Evolutionary conservation across 1,140 invertebrate genomes (phyloP).

Genomic region (Saccostrea echinata): DNA sequence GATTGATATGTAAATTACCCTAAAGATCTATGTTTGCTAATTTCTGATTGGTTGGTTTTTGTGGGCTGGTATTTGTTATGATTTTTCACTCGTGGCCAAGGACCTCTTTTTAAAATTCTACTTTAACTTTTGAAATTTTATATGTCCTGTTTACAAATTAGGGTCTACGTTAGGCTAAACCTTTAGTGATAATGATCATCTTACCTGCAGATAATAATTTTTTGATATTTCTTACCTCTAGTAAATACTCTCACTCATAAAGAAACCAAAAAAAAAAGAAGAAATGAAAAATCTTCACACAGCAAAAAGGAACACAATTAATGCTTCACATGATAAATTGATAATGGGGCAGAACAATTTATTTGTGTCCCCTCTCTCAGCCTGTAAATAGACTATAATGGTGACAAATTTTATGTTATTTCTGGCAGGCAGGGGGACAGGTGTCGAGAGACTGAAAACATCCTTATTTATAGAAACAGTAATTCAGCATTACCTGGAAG

Average conservation of each 20-base stretch:
- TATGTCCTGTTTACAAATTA: constrained; percentile 14
- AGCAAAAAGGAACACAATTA: too few species aligned
- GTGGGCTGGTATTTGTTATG: constrained; percentile 17
- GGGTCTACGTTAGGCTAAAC: background rate
- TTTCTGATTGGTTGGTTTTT: background rate
- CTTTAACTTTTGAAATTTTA: background rate
- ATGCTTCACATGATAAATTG: background rate
- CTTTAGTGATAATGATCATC: background rate
- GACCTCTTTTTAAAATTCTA: background rate
- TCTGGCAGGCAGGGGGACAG: background rate
- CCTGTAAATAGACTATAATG: background rate
- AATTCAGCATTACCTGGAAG: background rate
- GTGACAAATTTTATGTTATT: constrained; percentile 1
- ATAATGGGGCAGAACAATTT: background rate
- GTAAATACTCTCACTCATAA: background rate
- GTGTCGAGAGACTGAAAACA: background rate
- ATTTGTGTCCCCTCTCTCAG: background rate
- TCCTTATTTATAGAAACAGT: background rate
- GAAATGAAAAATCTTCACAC: too few species aligned
- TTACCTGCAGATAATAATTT: background rate
- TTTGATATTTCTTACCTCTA: background rate
- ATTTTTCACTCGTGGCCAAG: constrained; percentile 1
- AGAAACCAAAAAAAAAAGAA: background rate
- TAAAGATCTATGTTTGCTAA: constrained; percentile 1
- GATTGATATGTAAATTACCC: background rate